Evolutionary conservation across 2,797 vertebrate genomes (phyloP).

Genomic region (Myotis daubentonii): DNA sequence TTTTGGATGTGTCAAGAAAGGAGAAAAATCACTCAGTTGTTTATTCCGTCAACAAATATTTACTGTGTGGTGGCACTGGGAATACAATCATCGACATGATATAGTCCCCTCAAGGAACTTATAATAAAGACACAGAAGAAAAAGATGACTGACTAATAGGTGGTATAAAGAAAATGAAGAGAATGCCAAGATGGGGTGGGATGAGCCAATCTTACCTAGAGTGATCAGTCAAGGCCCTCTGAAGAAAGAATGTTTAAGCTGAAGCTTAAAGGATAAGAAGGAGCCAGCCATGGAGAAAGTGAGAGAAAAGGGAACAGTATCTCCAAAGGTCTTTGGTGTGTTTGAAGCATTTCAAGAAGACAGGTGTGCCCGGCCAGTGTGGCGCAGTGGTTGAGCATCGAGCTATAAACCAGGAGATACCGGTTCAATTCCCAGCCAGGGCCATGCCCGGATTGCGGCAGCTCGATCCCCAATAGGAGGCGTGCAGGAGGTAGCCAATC

Average conservation of each 20-base stretch:
- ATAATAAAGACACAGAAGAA: background rate
- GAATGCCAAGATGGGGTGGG: background rate
- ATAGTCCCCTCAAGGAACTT: background rate
- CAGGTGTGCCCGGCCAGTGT: background rate
- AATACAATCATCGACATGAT: background rate
- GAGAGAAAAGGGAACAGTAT: background rate
- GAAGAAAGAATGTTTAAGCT: background rate
- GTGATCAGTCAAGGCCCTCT: background rate
- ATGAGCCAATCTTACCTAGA: background rate
- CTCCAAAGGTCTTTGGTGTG: background rate
- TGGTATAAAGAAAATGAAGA: conserved; percentile 21
- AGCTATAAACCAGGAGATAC: no score
- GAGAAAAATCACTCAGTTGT: background rate
- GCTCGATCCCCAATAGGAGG: no score
- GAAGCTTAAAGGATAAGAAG: background rate
- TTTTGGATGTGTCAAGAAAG: conserved; percentile 42
- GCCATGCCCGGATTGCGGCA: no score
- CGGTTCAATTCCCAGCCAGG: no score
- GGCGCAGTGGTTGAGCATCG: no score
- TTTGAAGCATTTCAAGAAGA: background rate
- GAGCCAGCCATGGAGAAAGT: background rate
- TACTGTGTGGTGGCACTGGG: background rate
- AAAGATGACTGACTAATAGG: background rate
- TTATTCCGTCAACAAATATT: conserved; percentile 31
- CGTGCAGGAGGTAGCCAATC: no score